A percentile compares a stretch with the other conserved stretches of the same genome.
Conservation (phyloP, 2,888 invertebrate species). For the Acutogordius australiensis region DNA sequence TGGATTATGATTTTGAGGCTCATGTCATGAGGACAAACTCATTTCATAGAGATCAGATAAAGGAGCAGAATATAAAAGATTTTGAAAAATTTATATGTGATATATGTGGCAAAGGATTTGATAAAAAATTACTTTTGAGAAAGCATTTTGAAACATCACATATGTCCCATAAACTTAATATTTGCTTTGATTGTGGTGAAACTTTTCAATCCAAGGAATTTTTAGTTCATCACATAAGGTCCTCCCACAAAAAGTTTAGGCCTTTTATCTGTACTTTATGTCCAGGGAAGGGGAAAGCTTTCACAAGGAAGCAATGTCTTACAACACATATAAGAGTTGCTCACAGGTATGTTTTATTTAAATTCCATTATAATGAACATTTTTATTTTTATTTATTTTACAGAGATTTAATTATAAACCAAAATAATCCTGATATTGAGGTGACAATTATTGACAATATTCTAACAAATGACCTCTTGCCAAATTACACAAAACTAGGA, state of each 20-base stretch:
- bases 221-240: neutral
- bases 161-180: neutral
- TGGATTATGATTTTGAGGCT: too few species aligned
- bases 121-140: neutral
- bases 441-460: conserved; percentile 1
- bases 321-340: conserved; percentile 2
- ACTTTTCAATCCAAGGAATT: neutral
- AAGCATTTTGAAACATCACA: neutral
- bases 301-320: neutral
- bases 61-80: too few species aligned
- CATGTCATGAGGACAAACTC: too few species aligned
- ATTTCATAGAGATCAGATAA: too few species aligned
- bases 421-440: conserved; percentile 6
- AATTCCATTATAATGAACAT: too few species aligned
- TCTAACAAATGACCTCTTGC: too few species aligned
- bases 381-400: too few species aligned
- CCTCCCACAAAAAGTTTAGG: neutral
- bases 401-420: neutral
- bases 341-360: too few species aligned
- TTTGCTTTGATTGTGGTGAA: conserved; percentile 2
- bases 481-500: too few species aligned
- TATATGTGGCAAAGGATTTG: conserved; percentile 1
- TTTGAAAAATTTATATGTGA: too few species aligned
- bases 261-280: conserved; percentile 1
- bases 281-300: neutral